Evolutionary conservation across 2,888 invertebrate genomes (phyloP).

Genomic region (Sarcophaga carnaria): DNA sequence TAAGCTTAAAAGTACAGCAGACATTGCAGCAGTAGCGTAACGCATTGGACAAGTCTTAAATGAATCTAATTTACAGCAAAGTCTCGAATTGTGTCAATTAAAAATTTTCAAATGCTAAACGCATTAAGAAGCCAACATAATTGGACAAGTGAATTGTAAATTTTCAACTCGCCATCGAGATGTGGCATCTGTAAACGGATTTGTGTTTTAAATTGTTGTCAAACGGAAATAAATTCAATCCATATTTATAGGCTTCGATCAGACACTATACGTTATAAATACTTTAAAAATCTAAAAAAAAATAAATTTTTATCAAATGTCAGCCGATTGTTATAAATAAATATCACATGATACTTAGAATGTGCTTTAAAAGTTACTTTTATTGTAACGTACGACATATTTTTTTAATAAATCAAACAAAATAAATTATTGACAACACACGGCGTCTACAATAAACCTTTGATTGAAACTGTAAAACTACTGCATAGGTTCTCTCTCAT

Average conservation of each 20-base stretch:
- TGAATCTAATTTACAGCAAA: conserved; percentile 19
- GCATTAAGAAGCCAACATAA: neutral
- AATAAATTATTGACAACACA: too few species aligned
- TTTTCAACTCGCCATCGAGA: too few species aligned
- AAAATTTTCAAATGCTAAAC: conserved; percentile 36
- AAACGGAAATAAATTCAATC: conserved; percentile 7
- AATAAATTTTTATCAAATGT: too few species aligned
- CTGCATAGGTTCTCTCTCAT: too few species aligned
- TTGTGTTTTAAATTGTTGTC: too few species aligned
- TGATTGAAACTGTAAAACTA: too few species aligned
- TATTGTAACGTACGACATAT: neutral
- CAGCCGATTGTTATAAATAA: too few species aligned
- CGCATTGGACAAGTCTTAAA: neutral
- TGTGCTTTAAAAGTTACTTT: neutral
- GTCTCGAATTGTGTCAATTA: conserved; percentile 40
- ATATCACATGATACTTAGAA: neutral
- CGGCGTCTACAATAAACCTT: too few species aligned
- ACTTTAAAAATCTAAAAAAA: too few species aligned
- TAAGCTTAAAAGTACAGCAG: too few species aligned
- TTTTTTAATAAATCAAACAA: neutral
- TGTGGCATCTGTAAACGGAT: too few species aligned
- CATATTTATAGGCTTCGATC: neutral
- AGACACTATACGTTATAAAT: too few species aligned
- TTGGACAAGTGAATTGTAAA: neutral
- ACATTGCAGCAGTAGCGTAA: neutral